Conservation (phyloP, 1,140 invertebrate genomes). For the Akabosia matsudoensis region DNA sequence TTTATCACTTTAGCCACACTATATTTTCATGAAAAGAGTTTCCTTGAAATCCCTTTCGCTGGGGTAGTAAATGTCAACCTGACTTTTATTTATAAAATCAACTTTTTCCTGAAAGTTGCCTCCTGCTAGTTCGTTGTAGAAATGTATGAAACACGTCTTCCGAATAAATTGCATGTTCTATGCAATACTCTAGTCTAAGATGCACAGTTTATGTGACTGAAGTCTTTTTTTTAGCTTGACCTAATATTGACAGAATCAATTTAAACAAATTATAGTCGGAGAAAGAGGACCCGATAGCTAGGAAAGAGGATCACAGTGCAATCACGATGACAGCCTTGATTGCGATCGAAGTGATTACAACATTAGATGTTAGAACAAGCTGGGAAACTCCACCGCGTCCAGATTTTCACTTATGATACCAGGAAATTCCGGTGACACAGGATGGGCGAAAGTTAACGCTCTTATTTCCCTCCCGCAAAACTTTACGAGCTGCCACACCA, state of each 20-base stretch:
- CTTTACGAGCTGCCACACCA: too few relatives aligned
- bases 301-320: background rate
- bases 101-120: background rate
- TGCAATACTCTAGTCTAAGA: too few relatives aligned
- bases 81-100: too few relatives aligned
- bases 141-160: background rate
- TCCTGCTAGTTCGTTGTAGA: background rate
- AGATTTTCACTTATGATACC: background rate
- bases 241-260: background rate
- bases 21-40: background rate
- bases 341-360: background rate
- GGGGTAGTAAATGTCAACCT: constrained; percentile 5
- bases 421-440: background rate
- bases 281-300: background rate
- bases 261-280: background rate
- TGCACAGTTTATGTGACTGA: background rate
- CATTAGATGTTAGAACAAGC: too few relatives aligned
- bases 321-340: background rate
- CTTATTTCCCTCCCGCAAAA: background rate
- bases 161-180: background rate
- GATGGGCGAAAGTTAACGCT: background rate
- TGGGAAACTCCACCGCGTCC: background rate
- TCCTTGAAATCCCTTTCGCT: background rate
- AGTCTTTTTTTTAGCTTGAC: background rate
- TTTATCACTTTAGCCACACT: background rate